These are phyloP conservation scores for Megalopta genalis DNA, from an alignment of 1,140 invertebrate genomes.

Conservation along the genomic window DNA sequence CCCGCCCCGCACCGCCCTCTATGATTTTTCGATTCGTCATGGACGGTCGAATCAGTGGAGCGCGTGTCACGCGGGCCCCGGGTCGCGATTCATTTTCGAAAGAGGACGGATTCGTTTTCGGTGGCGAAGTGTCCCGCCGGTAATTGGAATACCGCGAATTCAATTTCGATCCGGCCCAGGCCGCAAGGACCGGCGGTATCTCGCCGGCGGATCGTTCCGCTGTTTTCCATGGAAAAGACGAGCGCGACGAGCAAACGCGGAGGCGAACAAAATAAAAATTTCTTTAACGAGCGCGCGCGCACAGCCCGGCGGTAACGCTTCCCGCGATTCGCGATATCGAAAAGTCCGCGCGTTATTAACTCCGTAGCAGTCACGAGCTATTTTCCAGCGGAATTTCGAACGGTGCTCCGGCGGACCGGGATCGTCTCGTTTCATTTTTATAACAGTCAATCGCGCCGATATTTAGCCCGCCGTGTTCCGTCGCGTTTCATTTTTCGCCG, in stretches of 20 bases:
- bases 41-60: neutral
- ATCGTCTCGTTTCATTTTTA: neutral
- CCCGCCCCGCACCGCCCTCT: no score
- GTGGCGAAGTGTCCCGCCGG: neutral
- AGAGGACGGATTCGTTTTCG: neutral
- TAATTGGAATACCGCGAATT: constrained; percentile 9
- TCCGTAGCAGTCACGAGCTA: neutral
- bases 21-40: neutral
- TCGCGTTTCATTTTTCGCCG: neutral
- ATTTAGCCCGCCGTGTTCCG: neutral
- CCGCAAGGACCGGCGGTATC: no score
- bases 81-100: constrained; percentile 4
- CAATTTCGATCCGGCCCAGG: neutral
- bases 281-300: no score
- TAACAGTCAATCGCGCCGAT: neutral
- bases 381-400: neutral
- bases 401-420: neutral
- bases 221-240: no score
- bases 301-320: no score
- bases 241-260: no score
- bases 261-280: no score
- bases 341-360: neutral
- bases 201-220: no score
- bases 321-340: no score
- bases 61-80: neutral